Evolutionary conservation across 2,797 vertebrate species (phyloP), one percentile per base, ranked within the genome.

Genomic region (Threskiornis aethiopicus): DNA sequence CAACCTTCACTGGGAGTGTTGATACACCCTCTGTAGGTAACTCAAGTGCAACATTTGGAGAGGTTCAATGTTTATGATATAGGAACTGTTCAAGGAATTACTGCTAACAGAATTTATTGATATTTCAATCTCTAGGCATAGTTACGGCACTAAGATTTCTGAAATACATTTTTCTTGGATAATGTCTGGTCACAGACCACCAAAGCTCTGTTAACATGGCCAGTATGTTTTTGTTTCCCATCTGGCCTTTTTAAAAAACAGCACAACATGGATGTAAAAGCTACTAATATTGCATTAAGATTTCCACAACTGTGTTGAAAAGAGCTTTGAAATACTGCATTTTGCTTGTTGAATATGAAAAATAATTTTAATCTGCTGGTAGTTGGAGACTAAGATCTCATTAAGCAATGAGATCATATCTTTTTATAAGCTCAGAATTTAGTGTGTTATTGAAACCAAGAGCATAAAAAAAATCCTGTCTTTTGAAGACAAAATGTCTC

Each of bases 361-460:
- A 78, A 13, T 42, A 8, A 42, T 54, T 81, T 51, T 49, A 85
- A 67, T 64, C 22, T 6, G 1, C 39, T 81, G 28, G 19, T 78
- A 51, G 58, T 19, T 93, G 88, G 83, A 88, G 57, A 84, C 41
- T 41, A 41, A 41, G 41, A 41, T 41, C 41, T 41, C 41, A 41
- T 61, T 75, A 37, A 89, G 64, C 51, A 62, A 19, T 82, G 76
- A 94, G 76, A 58, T 86, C 42, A 41, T 66, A 70, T 44, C 28
- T 83, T 95, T 93, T 94, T 62, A 88, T 85, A 85, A 90, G 83
- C 76, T 84, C 55, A 71, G 64, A 42, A 46, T 59, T 88, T 21
- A 47, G 26, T 8, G 35, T 47, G 65, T 61, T 83, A 55, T 67
- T 93, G 82, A 89, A 91, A 93, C 35, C 79, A 87, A 71, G 41